Evolutionary conservation across 2,113 vertebrate genomes (phyloP).

Genomic region (Athene cunicularia): DNA sequence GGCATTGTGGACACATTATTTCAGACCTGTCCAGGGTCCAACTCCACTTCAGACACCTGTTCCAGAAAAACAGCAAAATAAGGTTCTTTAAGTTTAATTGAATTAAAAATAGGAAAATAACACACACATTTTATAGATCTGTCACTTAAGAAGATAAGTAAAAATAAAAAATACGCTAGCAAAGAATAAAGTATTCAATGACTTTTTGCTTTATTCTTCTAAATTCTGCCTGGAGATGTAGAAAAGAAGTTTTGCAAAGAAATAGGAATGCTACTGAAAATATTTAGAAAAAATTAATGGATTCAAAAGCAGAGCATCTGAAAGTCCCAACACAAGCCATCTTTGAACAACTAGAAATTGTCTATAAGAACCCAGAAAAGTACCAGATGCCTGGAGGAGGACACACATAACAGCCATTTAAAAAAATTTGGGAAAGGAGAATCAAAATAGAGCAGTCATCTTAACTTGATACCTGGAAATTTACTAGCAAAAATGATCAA

Average conservation of each 20-base stretch:
- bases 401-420: not conserved
- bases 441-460: not conserved
- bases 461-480: not conserved
- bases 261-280: not conserved
- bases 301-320: not conserved
- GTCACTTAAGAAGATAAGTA: not conserved
- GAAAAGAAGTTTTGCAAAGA: not conserved
- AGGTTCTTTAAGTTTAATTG: not conserved
- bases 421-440: not conserved
- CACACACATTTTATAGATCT: not conserved
- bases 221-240: not conserved
- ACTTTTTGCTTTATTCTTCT: not conserved
- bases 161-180: not conserved
- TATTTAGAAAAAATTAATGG: not conserved
- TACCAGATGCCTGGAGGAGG: not conserved
- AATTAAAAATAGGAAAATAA: rapidly evolving
- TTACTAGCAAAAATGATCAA: not conserved
- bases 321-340: not conserved
- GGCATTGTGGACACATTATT: not conserved
- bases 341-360: not conserved
- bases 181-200: not conserved
- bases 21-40: not conserved
- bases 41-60: not conserved
- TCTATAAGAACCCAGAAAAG: not conserved
- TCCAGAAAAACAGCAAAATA: not conserved